Conservation (phyloP, 2,113 vertebrate species). For the Caretta caretta region DNA sequence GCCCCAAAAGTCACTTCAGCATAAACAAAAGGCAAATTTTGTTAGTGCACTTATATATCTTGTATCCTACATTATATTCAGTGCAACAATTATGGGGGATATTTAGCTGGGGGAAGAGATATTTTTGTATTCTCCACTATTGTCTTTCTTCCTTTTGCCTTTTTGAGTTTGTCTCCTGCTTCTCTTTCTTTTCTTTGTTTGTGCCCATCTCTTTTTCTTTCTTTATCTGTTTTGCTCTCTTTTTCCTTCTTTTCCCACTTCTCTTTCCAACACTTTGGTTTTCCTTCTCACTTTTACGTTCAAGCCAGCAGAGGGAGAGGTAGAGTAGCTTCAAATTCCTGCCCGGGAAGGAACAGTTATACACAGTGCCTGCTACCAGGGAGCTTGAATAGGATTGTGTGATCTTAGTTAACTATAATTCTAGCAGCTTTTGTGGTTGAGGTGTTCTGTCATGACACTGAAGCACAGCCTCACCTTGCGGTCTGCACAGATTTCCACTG, state of each 20-base stretch:
- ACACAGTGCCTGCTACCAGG: accelerated
- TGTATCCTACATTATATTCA: not conserved
- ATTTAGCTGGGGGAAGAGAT: not conserved
- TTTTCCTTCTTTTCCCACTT: not conserved
- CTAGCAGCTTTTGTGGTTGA: accelerated
- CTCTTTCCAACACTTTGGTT: not conserved
- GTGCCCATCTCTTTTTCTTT: not conserved
- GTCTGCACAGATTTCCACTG: not conserved
- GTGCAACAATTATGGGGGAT: not conserved
- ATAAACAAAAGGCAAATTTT: not conserved
- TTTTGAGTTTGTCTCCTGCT: not conserved
- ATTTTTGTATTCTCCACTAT: not conserved
- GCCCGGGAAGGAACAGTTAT: accelerated
- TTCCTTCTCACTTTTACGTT: not conserved
- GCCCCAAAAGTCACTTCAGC: not conserved
- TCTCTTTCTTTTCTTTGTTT: not conserved
- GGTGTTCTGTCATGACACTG: not conserved
- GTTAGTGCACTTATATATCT: not conserved
- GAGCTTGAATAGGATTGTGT: not conserved
- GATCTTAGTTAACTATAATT: not conserved
- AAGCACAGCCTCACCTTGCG: not conserved
- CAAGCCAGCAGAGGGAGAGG: not conserved
- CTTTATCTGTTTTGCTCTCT: not conserved
- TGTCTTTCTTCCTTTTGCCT: not conserved
- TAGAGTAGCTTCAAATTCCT: not conserved